These are phyloP conservation scores for Myathropa florea DNA, from an alignment of 2,888 invertebrate species.

Conservation along the genomic window DNA sequence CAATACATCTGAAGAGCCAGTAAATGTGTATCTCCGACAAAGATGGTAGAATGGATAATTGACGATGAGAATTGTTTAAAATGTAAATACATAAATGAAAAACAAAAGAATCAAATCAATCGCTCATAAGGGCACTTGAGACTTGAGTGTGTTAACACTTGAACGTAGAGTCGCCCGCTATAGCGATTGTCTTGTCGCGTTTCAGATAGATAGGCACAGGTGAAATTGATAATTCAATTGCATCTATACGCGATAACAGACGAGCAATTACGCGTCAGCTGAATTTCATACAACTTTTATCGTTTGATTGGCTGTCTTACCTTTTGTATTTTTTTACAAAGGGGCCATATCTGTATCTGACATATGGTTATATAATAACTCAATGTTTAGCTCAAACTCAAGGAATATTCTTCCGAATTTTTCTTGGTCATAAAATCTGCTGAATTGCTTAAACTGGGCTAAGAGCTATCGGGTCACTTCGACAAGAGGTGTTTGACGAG, in stretches of 20 bases:
- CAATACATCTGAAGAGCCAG: neutral
- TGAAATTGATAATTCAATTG: slow-evolving; percentile 62
- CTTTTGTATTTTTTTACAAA: too few relatives aligned
- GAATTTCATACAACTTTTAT: neutral
- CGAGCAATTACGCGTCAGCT: slow-evolving; percentile 22
- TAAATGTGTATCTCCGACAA: slow-evolving; percentile 7
- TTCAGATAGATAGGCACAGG: slow-evolving; percentile 53
- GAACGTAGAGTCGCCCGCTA: slow-evolving; percentile 20
- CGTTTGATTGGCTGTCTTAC: neutral
- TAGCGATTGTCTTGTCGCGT: slow-evolving; percentile 45
- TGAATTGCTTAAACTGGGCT: too few relatives aligned
- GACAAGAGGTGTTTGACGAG: too few relatives aligned
- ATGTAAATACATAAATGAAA: slow-evolving; percentile 15
- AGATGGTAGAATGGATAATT: neutral
- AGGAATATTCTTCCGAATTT: too few relatives aligned
- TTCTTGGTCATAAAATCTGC: too few relatives aligned
- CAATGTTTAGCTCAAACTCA: too few relatives aligned
- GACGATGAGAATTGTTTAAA: slow-evolving; percentile 2
- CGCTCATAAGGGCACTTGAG: slow-evolving; percentile 34
- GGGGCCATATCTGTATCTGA: too few relatives aligned
- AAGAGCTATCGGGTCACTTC: too few relatives aligned
- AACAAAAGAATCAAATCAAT: slow-evolving; percentile 10
- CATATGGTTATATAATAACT: too few relatives aligned
- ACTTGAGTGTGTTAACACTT: slow-evolving; percentile 35
- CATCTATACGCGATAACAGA: slow-evolving; percentile 61